Evolutionary conservation across 37 sponge, comb jelly and placozoan species (phyloP), one percentile per base, ranked within the genome.

Genomic region (Chondrilla cf. caribensis): DNA sequence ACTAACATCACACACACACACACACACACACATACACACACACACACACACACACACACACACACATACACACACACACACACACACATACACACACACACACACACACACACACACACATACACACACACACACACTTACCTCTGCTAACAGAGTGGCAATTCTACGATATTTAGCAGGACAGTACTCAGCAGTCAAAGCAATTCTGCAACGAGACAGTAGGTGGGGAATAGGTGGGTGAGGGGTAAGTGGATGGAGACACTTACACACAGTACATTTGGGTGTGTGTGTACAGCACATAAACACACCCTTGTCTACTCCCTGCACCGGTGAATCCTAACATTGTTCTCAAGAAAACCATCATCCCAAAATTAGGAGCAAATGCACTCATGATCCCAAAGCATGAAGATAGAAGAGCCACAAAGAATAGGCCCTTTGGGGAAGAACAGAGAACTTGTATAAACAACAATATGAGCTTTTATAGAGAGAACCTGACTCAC

Each of bases 121-220:
- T 11, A 47, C 29, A 62, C 64, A 62, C 29, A 62, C 64, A 33
- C 38, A 35, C 3, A 58, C 41, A 39, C 44, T 22, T 2, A 73
- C 76, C 24, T 37, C 42, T 43, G 76, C 40, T 3, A 73, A 18
- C 24, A 39, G 17, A 14, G 86, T 38, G 58, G 79, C 73, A 1
- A 84, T 28, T 19, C 77, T 89, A 35, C 93, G 39, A 15, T 55
- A 21, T 29, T 79, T 82, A 19, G 47, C 79, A 2, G 93, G 93
- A 0, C 88, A 78, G 58, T 88, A 92, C 40, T 92, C 93, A 43
- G 41, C 51, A 71, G 77, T 88, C 41, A 83, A 92, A 2, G 89
- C 82, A 4, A 79, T 37, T 8, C 90, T 89, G n/a, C n/a, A n/a
- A n/a, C n/a, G n/a, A n/a, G n/a, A n/a, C n/a, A n/a, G n/a, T n/a